Base-by-base conservation (phyloP, 2,113 vertebrate genomes). In the Romanogobio albipinnatus region DNA sequence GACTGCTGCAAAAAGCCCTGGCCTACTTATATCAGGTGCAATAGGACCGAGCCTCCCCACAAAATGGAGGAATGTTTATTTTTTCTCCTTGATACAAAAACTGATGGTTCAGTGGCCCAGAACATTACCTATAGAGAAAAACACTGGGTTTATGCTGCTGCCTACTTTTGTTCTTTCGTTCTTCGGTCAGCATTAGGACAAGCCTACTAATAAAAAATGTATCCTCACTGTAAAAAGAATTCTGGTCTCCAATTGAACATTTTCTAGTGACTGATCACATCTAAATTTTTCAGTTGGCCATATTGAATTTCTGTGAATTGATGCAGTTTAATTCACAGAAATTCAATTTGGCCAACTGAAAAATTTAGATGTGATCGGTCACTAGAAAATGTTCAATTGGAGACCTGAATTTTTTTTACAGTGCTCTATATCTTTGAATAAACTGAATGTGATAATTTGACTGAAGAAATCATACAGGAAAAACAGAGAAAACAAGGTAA, bases 11-110 rank as follows among this genome's bases (percentile, higher is more conserved):
- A 66, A 86, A 77, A 53, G 24, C n/a, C 24, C 45, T 87, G 86
- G 82, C 86, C 88, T 81, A 89, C 33, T 89, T 89, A 84, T 51
- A 81, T 79, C 84, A 84, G 87, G 76, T 84, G 84, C 73, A 86
- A 80, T 33, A 51, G 81, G 71, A 84, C 43, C 76, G 81, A 83
- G 81, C 10, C 61, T 56, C 53, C 24, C 61, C 75, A 24, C 68
- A 83, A 88, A 88, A 80, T 4, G 39, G 26, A 58, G 19, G 24
- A 51, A 61, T 73, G 56, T 68, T 82, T 87, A 77, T 76, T 53
- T 56, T 74, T 70, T 73, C 6, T 9, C 59, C 68, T 49, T 59
- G 36, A 49, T 58, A 79, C 47, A 51, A 78, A 61, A 56, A 66
- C 47, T 43, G 75, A 75, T 74, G 58, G 74, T 74, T 74, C 45